These are phyloP conservation scores for Zelostemma sp. DNA, from an alignment of 1,140 invertebrate genomes.

Conservation along the genomic window DNA sequence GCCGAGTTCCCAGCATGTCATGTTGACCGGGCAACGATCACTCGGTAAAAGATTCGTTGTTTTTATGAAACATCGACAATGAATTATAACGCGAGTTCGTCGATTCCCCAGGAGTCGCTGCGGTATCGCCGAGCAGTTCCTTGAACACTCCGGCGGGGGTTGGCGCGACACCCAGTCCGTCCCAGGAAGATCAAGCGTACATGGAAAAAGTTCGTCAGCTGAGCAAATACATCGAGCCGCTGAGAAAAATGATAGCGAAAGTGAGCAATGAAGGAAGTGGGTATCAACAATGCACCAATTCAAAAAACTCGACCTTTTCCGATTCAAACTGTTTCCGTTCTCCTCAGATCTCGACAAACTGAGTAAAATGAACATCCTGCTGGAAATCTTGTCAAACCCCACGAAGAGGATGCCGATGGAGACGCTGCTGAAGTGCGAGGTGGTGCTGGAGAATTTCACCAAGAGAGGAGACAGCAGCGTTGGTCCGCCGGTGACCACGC, in stretches of 20 bases:
- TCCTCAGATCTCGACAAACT: slow-evolving; percentile 85
- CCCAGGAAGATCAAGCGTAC: slow-evolving; percentile 89
- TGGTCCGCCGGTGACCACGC: slow-evolving; percentile 59
- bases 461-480: slow-evolving; percentile 74
- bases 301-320: background rate
- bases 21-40: slow-evolving; percentile 70
- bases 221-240: slow-evolving; percentile 92
- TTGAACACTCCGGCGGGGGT: slow-evolving; percentile 84
- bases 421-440: slow-evolving; percentile 91
- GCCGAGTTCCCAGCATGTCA: slow-evolving; percentile 74
- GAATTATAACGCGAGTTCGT: too few relatives aligned
- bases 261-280: slow-evolving; percentile 77
- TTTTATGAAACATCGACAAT: too few relatives aligned
- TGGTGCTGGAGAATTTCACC: slow-evolving; percentile 83
- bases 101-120: slow-evolving; percentile 73
- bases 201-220: slow-evolving; percentile 92
- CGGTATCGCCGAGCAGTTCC: slow-evolving; percentile 82
- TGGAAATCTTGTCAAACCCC: slow-evolving; percentile 92
- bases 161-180: slow-evolving; percentile 77
- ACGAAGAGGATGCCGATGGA: slow-evolving; percentile 87
- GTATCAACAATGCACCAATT: too few relatives aligned
- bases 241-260: slow-evolving; percentile 83
- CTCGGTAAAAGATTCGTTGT: slow-evolving; percentile 58
- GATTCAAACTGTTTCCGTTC: slow-evolving; percentile 1
- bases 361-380: slow-evolving; percentile 91